These are phyloP conservation scores for Nesometra sesokonis DNA, from an alignment of 35 echinoderm and acorn worm species.

Conservation along the genomic window DNA sequence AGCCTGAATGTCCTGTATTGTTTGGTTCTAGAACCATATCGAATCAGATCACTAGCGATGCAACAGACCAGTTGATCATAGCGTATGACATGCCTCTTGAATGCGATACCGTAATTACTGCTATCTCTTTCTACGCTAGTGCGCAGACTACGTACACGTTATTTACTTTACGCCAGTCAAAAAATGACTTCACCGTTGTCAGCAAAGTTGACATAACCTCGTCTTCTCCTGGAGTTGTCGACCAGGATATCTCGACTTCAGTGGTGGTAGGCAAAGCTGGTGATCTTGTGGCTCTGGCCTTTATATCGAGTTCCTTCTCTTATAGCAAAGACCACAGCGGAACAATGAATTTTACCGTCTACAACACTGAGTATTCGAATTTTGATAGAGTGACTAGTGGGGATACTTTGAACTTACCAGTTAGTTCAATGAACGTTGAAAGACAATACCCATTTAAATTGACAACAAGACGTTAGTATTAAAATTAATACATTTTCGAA, in stretches of 20 bases:
- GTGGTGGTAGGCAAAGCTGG: not conserved
- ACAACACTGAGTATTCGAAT: not conserved
- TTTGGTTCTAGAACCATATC: not conserved
- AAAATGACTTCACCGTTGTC: not conserved
- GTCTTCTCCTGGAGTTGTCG: not conserved
- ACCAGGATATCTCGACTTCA: not conserved
- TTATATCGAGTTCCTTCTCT: not conserved
- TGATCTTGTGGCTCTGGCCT: not conserved
- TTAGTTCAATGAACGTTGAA: not conserved
- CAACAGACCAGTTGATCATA: not conserved
- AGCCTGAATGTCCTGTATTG: not conserved
- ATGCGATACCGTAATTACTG: not conserved
- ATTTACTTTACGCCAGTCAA: not conserved
- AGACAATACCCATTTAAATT: not conserved
- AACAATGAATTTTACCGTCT: not conserved
- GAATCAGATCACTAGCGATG: not conserved
- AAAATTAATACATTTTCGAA: not conserved
- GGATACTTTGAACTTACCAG: not conserved
- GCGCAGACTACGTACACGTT: not conserved
- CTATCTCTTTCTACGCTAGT: not conserved
- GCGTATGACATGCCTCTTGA: not conserved
- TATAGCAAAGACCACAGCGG: not conserved
- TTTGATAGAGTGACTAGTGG: not conserved
- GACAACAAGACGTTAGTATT: not conserved
- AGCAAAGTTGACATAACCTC: not conserved